Conservation (phyloP, 2,888 invertebrate genomes). For the Kryphioiulus occultus region DNA sequence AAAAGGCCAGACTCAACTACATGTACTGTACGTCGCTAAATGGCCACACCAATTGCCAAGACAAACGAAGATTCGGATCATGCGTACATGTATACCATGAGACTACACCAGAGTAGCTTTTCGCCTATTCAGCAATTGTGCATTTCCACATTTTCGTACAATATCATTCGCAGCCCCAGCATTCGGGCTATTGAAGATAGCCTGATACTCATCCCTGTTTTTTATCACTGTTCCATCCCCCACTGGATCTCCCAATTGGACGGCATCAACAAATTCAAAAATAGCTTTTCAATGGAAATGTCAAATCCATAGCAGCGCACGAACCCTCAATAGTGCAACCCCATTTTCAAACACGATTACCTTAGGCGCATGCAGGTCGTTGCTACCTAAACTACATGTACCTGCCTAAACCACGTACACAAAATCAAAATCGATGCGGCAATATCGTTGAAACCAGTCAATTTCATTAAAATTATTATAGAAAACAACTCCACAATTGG, state of each 20-base stretch:
- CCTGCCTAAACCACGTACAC: not conserved
- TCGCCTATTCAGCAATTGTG: not conserved
- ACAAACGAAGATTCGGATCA: not conserved
- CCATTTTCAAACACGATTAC: not conserved
- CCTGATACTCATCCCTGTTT: not conserved
- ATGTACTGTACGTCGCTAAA: not conserved
- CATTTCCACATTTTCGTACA: not conserved
- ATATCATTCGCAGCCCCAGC: not conserved
- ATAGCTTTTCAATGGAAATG: not conserved
- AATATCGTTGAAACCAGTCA: not conserved
- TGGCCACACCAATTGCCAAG: not conserved
- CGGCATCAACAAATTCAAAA: not conserved
- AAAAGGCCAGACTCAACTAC: not conserved
- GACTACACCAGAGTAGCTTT: not conserved
- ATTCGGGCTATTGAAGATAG: not conserved
- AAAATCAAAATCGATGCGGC: not conserved
- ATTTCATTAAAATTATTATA: not conserved
- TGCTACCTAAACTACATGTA: not conserved
- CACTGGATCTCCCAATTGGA: not conserved
- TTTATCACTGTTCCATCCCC: not conserved
- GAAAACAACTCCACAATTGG: not conserved
- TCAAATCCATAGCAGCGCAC: not conserved
- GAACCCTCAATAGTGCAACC: not conserved
- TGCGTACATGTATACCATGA: not conserved
- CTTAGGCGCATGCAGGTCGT: not conserved